These are phyloP conservation scores for Pipra filicauda DNA, from an alignment of 2,113 vertebrate genomes.

Conservation along the genomic window DNA sequence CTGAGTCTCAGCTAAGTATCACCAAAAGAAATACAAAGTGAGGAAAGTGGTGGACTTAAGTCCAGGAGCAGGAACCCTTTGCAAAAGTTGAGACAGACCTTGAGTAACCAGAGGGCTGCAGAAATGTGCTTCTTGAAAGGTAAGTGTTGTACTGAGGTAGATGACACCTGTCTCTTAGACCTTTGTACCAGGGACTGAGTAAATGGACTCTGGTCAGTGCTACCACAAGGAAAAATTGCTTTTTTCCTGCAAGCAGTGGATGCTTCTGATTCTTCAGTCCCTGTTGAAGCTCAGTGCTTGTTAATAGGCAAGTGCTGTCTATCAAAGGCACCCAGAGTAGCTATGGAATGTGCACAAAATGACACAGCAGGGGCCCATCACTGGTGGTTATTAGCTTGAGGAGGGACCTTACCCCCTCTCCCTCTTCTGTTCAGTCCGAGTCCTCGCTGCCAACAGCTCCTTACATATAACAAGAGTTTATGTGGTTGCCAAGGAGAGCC, in stretches of 20 bases:
- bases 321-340: not conserved
- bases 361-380: not conserved
- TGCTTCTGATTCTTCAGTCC: not conserved
- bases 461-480: not conserved
- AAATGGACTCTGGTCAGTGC: not conserved
- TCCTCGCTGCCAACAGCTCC: not conserved
- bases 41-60: not conserved
- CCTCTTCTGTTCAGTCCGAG: not conserved
- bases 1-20: not conserved
- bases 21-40: not conserved
- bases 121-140: not conserved
- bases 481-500: slow-evolving; percentile 6
- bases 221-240: not conserved
- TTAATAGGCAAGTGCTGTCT: not conserved
- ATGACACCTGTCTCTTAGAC: not conserved
- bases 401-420: not conserved
- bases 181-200: not conserved
- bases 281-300: not conserved
- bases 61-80: not conserved
- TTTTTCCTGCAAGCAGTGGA: not conserved
- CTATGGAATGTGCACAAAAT: not conserved
- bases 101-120: not conserved
- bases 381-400: not conserved
- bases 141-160: not conserved
- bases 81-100: not conserved